phyloP scores from a whole-genome alignment of 2,113 vertebrate species.

The Channa argus region DNA sequence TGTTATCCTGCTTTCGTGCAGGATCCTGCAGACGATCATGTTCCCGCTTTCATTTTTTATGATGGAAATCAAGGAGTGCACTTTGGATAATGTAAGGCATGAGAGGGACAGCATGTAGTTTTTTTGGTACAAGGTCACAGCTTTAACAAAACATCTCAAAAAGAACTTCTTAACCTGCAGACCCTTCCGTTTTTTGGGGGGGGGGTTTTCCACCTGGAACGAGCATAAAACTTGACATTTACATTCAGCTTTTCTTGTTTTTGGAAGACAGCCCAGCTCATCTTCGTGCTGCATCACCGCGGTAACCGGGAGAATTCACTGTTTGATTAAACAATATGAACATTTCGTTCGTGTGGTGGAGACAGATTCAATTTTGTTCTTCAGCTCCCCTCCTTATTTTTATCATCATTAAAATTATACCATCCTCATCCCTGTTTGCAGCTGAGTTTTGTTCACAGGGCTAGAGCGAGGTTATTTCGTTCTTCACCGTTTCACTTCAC shows the following conservation, averaged over 20 bases:
- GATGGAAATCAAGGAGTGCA: conserved; percentile 40
- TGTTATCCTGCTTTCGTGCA: conserved; percentile 24
- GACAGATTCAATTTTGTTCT: neutral
- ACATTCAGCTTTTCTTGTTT: conserved; percentile 33
- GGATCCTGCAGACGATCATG: conserved; percentile 22
- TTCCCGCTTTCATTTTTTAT: conserved; percentile 44
- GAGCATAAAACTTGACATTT: conserved; percentile 67
- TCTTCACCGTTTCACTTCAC: conserved; percentile 55
- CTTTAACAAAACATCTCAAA: conserved; percentile 33
- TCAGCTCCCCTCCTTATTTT: neutral
- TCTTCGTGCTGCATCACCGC: conserved; percentile 41
- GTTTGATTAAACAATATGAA: conserved; percentile 26
- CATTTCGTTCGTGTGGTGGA: conserved; percentile 10
- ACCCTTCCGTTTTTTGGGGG: conserved; percentile 20
- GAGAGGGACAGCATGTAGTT: conserved; percentile 1
- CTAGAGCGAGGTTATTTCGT: conserved; percentile 50
- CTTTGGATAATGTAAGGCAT: conserved; percentile 24
- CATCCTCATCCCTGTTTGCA: conserved; percentile 30
- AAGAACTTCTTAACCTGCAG: conserved; percentile 48
- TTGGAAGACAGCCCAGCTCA: conserved; percentile 47
- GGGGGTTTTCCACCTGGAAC: neutral
- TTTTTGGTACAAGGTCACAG: conserved; percentile 30
- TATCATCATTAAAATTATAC: conserved; percentile 49
- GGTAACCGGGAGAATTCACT: conserved; percentile 38
- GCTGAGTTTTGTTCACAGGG: conserved; percentile 23